Base-by-base conservation (phyloP, 2,888 invertebrate species). In the Suillia variegata region DNA sequence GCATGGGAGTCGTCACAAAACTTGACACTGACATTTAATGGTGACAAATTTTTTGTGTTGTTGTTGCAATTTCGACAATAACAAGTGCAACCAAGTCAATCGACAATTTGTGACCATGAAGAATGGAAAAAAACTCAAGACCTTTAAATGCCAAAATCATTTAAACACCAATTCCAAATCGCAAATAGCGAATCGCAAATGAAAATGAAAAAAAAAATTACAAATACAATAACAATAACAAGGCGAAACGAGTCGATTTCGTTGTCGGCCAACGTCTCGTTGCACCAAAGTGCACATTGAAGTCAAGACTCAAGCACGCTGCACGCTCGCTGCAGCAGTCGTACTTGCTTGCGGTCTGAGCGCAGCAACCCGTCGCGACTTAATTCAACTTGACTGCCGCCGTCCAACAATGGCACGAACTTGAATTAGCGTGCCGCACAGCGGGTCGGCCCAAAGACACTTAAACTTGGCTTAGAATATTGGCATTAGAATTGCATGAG, bases 271-370 rank as follows among this genome's bases (percentile, higher is more conserved):
- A 60, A 33, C n/a, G n/a, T 12, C 24, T 5, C 24, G 20, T 31
- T 31, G 15, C 50, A 54, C 48, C 42, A 34, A 47, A 56, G 57
- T 66, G 67, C 62, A 63, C 65, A 70, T 67, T 67, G 60, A 58
- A 69, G 67, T 70, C 69, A 70, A 70, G 68, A 68, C 67, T 67
- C 58, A 58, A 63, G 57, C 54, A 60, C 62, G 62, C 62, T 62
- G 42, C 42, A 54, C 55, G n/a, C 48, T 34, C 50, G 52, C 58
- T n/a, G 22, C 24, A n/a, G n/a, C n/a, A n/a, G n/a, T n/a, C n/a
- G n/a, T n/a, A n/a, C n/a, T n/a, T n/a, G n/a, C n/a, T n/a, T n/a
- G n/a, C n/a, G n/a, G n/a, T n/a, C n/a, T n/a, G n/a, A n/a, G n/a
- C n/a, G n/a, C n/a, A n/a, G n/a, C n/a, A n/a, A n/a, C n/a, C n/a